phyloP scores from a whole-genome alignment of 2,888 invertebrate species.

The Spodoptera littoralis region DNA sequence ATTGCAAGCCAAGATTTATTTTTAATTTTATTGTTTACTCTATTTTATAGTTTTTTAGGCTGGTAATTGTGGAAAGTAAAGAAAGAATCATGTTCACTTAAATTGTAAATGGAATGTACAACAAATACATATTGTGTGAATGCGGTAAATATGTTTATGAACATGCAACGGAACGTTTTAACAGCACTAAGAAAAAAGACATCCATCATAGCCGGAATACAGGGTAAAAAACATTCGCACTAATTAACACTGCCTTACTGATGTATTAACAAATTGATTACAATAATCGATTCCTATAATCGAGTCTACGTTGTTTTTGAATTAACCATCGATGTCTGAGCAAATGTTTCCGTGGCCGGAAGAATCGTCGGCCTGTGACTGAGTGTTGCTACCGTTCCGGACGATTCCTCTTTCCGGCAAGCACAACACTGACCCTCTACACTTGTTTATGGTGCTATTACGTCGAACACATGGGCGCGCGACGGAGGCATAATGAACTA shows the following conservation, averaged over 20 bases:
- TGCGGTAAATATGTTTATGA: too few relatives aligned
- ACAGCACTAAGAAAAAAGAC: background rate
- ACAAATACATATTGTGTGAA: too few relatives aligned
- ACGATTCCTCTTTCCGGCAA: constrained; percentile 69
- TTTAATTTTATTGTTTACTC: constrained; percentile 4
- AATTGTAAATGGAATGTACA: too few relatives aligned
- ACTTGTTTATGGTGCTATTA: constrained; percentile 44
- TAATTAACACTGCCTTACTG: constrained; percentile 28
- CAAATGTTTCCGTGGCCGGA: constrained; percentile 61
- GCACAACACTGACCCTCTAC: constrained; percentile 60
- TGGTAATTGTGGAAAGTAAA: too few relatives aligned
- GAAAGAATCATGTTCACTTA: too few relatives aligned
- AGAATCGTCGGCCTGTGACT: constrained; percentile 70
- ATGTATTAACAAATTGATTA: constrained; percentile 32
- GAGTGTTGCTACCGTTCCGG: constrained; percentile 64
- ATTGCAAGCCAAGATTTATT: constrained; percentile 6
- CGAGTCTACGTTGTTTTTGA: constrained; percentile 44
- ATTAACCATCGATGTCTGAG: constrained; percentile 48
- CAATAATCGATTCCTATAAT: constrained; percentile 48
- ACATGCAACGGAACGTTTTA: too few relatives aligned
- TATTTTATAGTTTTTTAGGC: constrained; percentile 5
- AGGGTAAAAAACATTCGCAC: constrained; percentile 2
- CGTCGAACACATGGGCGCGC: constrained; percentile 6
- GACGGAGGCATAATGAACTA: constrained; percentile 11
- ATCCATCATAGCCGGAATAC: constrained; percentile 3